These are phyloP conservation scores for Bellardia bayeri DNA, from an alignment of 2,888 invertebrate species.

Conservation along the genomic window DNA sequence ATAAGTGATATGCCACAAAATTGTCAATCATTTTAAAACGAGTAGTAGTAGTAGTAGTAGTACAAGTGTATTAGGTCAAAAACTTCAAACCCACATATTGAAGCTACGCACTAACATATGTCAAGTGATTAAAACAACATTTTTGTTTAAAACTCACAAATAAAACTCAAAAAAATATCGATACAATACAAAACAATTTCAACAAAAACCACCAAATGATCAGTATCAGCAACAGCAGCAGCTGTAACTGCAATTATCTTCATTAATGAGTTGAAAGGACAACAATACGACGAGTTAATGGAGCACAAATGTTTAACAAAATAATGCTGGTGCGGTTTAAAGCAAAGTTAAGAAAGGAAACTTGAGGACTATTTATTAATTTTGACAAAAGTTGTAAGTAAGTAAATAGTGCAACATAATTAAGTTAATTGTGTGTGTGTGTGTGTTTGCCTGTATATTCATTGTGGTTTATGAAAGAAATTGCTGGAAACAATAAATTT, in stretches of 20 bases:
- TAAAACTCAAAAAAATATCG: not conserved
- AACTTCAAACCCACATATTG: conserved; percentile 40
- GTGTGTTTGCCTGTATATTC: not conserved
- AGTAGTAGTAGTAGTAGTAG: not conserved
- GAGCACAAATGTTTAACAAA: conserved; percentile 50
- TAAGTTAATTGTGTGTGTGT: conserved; percentile 14
- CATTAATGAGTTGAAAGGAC: conserved; percentile 54
- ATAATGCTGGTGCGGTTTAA: conserved; percentile 46
- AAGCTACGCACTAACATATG: conserved; percentile 44
- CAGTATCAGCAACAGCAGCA: conserved; percentile 20
- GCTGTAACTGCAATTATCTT: conserved; percentile 63
- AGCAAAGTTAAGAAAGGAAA: conserved; percentile 25
- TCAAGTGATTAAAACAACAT: conserved; percentile 49
- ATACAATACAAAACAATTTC: conserved; percentile 16
- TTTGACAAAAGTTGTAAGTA: conserved; percentile 1
- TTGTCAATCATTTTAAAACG: conserved; percentile 46
- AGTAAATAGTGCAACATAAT: conserved; percentile 32
- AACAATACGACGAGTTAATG: conserved; percentile 49
- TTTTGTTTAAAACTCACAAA: conserved; percentile 6
- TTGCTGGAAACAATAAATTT: conserved; percentile 31
- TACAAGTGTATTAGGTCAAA: conserved; percentile 18
- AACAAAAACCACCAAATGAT: conserved; percentile 59
- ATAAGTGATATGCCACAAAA: conserved; percentile 14
- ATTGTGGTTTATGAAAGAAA: conserved; percentile 30
- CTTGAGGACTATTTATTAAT: conserved; percentile 41